Conservation (phyloP, 2,113 vertebrate genomes). For the Pagrus major region DNA sequence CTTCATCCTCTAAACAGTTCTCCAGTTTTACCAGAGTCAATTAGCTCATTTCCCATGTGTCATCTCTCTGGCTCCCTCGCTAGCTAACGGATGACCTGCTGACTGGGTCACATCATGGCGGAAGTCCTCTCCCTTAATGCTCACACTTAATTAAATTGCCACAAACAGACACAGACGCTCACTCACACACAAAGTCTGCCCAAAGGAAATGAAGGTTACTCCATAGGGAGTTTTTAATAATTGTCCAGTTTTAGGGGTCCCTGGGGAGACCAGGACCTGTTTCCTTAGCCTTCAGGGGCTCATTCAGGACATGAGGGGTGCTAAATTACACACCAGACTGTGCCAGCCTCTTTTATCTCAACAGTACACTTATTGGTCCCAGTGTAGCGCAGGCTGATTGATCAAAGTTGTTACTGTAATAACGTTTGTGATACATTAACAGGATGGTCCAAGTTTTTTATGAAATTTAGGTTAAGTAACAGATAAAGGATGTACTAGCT, state of each 20-base stretch:
- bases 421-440: slow-evolving; percentile 3
- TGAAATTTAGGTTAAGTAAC: not conserved
- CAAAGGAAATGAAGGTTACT: slow-evolving; percentile 58
- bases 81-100: slow-evolving; percentile 46
- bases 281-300: slow-evolving; percentile 45
- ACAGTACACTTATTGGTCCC: not conserved
- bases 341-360: slow-evolving; percentile 19
- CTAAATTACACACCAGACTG: slow-evolving; percentile 28
- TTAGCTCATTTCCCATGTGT: slow-evolving; percentile 76
- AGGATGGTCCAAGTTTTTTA: not conserved
- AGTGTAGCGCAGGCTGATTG: not conserved
- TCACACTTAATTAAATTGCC: slow-evolving; percentile 38
- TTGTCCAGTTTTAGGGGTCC: slow-evolving; percentile 52
- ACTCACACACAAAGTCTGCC: slow-evolving; percentile 7
- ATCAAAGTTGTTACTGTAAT: not conserved
- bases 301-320: slow-evolving; percentile 32
- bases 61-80: slow-evolving; percentile 32
- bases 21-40: slow-evolving; percentile 41
- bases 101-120: slow-evolving; percentile 28
- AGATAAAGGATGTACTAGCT: not conserved
- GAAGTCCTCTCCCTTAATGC: slow-evolving; percentile 8
- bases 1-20: slow-evolving; percentile 31
- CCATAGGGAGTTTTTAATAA: slow-evolving; percentile 18
- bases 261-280: slow-evolving; percentile 23
- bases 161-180: slow-evolving; percentile 33